Conservation (phyloP, 2,888 invertebrate genomes). For the Lottia gigantea region DNA sequence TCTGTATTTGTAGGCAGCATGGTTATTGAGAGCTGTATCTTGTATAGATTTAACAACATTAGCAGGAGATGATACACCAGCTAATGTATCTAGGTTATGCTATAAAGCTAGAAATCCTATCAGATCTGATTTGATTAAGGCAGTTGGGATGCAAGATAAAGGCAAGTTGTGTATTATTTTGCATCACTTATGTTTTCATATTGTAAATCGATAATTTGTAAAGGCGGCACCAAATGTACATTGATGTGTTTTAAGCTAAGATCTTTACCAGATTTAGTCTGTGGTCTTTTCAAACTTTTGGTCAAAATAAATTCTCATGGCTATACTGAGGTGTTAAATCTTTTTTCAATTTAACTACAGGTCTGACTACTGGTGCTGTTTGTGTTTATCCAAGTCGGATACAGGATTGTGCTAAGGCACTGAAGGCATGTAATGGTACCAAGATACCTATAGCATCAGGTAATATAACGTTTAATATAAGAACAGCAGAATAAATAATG, state of each 20-base stretch:
- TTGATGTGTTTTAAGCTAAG: too few relatives aligned
- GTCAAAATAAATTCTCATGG: too few relatives aligned
- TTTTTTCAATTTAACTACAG: too few relatives aligned
- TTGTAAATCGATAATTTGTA: too few relatives aligned
- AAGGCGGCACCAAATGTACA: too few relatives aligned
- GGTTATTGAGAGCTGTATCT: conserved; percentile 84
- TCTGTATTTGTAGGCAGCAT: conserved; percentile 68
- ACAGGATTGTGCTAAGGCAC: conserved; percentile 76
- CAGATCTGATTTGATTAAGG: conserved; percentile 63
- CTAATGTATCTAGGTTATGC: conserved; percentile 85
- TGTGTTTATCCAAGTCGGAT: conserved; percentile 95
- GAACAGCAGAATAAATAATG: too few relatives aligned
- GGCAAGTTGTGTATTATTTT: conserved; percentile 34
- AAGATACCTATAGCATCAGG: conserved; percentile 84
- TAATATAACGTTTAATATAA: conserved; percentile 63
- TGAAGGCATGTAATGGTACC: conserved; percentile 67
- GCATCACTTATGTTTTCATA: too few relatives aligned
- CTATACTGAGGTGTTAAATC: too few relatives aligned
- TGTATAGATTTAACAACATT: conserved; percentile 94
- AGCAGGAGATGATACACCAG: conserved; percentile 76
- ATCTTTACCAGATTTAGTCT: too few relatives aligned
- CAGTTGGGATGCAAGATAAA: conserved; percentile 57
- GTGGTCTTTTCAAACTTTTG: too few relatives aligned
- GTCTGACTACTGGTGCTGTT: conserved; percentile 83
- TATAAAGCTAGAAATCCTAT: conserved; percentile 76